A percentile compares a stretch with the other conserved stretches of the same genome.
phyloP scores from a whole-genome alignment of 2,113 vertebrate species.

The Megaceryle maxima region DNA sequence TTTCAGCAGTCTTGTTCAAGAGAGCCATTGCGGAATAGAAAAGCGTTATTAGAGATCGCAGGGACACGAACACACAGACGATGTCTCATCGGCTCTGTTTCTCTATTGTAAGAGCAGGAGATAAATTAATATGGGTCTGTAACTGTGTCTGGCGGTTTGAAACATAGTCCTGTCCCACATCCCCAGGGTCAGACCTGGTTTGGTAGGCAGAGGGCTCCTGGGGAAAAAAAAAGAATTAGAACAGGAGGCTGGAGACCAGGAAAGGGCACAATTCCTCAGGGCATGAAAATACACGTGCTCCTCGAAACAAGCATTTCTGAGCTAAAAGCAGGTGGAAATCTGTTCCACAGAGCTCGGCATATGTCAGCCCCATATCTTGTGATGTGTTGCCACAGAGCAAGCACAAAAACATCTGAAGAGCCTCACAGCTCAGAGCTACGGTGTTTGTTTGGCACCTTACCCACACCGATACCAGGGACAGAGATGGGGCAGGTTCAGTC shows the following conservation, averaged over 20 bases:
- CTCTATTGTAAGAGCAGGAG: not conserved
- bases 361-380: not conserved
- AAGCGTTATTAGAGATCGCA: conserved; percentile 9
- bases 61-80: not conserved
- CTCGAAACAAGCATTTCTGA: not conserved
- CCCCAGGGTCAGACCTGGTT: not conserved
- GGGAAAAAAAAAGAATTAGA: not conserved
- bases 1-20: conserved; percentile 16
- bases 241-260: not conserved
- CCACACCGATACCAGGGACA: fast-evolving
- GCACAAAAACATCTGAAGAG: not conserved
- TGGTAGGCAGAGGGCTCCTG: not conserved
- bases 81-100: not conserved
- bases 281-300: not conserved
- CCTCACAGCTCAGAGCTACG: not conserved
- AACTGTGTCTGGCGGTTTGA: not conserved
- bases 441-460: fast-evolving
- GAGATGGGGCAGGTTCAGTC: not conserved
- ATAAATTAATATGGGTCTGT: not conserved
- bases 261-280: not conserved
- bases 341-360: not conserved
- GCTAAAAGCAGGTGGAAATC: not conserved
- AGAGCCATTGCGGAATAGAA: not conserved
- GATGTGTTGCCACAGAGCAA: not conserved
- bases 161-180: not conserved